Percentiles rank a stretch among this genome's conserved stretches.
Conservation (phyloP, 2,113 vertebrate genomes). For the Heteronetta atricapilla region DNA sequence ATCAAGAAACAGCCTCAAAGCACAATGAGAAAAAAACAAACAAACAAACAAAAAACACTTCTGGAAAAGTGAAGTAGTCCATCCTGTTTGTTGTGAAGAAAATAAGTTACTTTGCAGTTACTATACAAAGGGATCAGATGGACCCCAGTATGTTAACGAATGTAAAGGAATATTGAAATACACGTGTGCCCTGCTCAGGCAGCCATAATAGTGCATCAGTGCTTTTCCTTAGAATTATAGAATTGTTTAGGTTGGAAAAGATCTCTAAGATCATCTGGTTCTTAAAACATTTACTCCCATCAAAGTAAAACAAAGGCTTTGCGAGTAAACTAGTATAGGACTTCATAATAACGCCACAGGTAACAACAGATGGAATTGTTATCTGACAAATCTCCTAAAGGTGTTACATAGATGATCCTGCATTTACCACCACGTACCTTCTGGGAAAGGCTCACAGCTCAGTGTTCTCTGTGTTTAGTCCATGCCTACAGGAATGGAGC, state of each 20-base stretch:
- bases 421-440: accelerated
- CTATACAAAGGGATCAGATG: background rate
- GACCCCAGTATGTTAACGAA: background rate
- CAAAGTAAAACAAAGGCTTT: background rate
- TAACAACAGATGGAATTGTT: background rate
- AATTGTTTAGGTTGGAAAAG: no score
- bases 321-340: background rate
- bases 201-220: background rate
- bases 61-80: background rate
- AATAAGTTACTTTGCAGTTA: background rate
- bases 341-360: background rate
- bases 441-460: background rate
- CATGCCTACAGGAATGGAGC: background rate
- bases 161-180: background rate
- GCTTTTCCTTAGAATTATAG: background rate
- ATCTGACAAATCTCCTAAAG: background rate
- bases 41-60: background rate
- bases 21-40: background rate
- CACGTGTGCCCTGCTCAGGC: background rate
- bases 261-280: background rate
- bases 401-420: background rate
- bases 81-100: background rate
- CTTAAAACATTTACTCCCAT: background rate
- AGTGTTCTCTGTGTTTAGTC: background rate
- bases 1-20: background rate